Base-by-base conservation (phyloP, 2,797 vertebrate species). In the Cynopterus sphinx region DNA sequence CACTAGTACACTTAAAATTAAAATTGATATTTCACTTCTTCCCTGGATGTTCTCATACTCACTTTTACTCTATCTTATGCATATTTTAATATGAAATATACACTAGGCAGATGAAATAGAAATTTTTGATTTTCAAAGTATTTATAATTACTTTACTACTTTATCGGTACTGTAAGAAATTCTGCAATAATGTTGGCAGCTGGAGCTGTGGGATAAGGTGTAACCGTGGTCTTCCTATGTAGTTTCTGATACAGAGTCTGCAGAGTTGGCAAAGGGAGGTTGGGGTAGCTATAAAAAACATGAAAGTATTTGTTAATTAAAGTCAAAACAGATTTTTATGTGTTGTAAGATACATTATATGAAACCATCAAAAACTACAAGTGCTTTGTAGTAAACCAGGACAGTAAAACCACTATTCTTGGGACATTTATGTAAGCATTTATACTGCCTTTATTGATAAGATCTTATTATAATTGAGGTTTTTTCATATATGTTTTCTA, bases 101-200 rank as follows among this genome's bases (percentile, higher is more conserved):
- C 24, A 86, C 79, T 96, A 93, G 93, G 97, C 88, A 88, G 88
- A 92, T 51, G 49, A 91, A 96, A 96, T 91, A 77, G 33, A 96
- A 73, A 53, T 75, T 94, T 49, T 84, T 22, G 0, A 74, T 79
- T 51, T 90, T 95, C 49, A 43, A 68, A 19, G 93, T 59, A 85
- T 91, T 92, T 92, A 91, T 93, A 83, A 41, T 87, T 87, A 90
- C 77, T 92, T 87, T 84, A 89, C 86, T 94, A 24, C 55, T 77
- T 98, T 99, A 99, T 98, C 99, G 99, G 96, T 99, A 99, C 97
- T 99, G 99, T 87, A 99, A 98, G 98, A 99, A 99, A 96, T 98
- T 98, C 98, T 99, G 99, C 94, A 99, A 97, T 78, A 99, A 97
- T 24, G 98, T 99, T 83, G 99, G 99, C 95, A 99, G 90, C 89